Base-by-base conservation (phyloP, 2,888 invertebrate species). In the Platycnemis pennipes region DNA sequence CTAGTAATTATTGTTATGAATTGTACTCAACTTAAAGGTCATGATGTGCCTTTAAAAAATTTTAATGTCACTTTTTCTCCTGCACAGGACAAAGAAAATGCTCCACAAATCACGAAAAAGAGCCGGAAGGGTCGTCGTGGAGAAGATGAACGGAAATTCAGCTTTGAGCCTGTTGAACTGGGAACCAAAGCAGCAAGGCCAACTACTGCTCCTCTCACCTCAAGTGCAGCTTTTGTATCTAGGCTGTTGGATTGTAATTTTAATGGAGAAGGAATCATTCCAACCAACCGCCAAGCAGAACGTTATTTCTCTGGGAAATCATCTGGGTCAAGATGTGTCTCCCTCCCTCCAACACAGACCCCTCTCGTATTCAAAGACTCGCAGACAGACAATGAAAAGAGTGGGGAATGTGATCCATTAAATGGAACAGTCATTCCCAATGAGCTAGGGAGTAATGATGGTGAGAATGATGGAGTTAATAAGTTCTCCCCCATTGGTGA, bases 41-140 rank as follows among this genome's bases (percentile, higher is more conserved):
- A n/a, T n/a, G n/a, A n/a, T n/a, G n/a, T n/a, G n/a, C n/a, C n/a
- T n/a, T n/a, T n/a, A n/a, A n/a, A n/a, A n/a, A n/a, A n/a, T n/a
- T n/a, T n/a, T n/a, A n/a, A n/a, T n/a, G n/a, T n/a, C n/a, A n/a
- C n/a, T 37, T 77, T 31, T 63, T 94, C 63, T 46, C 77, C 94
- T 53, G 95, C 96, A 94, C 95, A 97, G 97, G 96, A 97, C 95
- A 97, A 97, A 96, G 97, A 97, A 95, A 97, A 97, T 95, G 96
- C 96, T 86, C 97, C 96, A 94, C 95, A 96, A 77, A 96, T 96
- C 94, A 96, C 96, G 42, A 97, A 96, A 95, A 97, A 97, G 95
- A 95, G 96, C 77, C 96, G 96, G 77, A 96, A 97, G 95, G 95
- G 96, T 22, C 96, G 96, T 11, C 95, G 95, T 46, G 95, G 96